phyloP scores from a whole-genome alignment of 2,113 vertebrate genomes.

The Verasper variegatus region DNA sequence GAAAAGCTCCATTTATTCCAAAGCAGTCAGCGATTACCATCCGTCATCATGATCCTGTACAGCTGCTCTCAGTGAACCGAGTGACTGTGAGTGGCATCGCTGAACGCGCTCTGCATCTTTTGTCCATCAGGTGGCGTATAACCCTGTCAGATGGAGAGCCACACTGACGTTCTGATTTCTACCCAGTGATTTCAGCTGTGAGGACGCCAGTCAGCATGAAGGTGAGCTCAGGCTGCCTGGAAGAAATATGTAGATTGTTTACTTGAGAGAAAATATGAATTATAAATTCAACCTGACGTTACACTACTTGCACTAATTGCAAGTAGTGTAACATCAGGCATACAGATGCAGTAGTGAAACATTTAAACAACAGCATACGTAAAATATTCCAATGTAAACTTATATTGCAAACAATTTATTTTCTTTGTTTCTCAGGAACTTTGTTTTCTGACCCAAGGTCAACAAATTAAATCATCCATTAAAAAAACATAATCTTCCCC shows the following conservation, averaged over 20 bases:
- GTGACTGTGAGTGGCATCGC: constrained; percentile 15
- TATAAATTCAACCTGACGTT: too few relatives aligned
- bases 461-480: neutral
- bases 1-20: neutral
- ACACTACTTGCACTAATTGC: too few relatives aligned
- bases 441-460: neutral
- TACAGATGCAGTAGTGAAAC: too few relatives aligned
- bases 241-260: too few relatives aligned
- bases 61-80: constrained; percentile 30
- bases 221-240: too few relatives aligned
- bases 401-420: too few relatives aligned
- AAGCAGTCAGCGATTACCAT: constrained; percentile 27
- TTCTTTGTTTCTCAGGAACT: too few relatives aligned
- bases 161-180: constrained; percentile 13
- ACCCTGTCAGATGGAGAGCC: constrained; percentile 59
- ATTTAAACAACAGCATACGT: too few relatives aligned
- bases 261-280: too few relatives aligned
- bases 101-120: constrained; percentile 37
- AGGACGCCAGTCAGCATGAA: constrained; percentile 9
- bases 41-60: constrained; percentile 28
- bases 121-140: constrained; percentile 80
- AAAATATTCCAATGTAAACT: too few relatives aligned
- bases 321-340: too few relatives aligned
- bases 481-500: neutral
- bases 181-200: constrained; percentile 24